phyloP scores from a whole-genome alignment of 2,797 vertebrate genomes.

The Mormyrops attenuatus region DNA sequence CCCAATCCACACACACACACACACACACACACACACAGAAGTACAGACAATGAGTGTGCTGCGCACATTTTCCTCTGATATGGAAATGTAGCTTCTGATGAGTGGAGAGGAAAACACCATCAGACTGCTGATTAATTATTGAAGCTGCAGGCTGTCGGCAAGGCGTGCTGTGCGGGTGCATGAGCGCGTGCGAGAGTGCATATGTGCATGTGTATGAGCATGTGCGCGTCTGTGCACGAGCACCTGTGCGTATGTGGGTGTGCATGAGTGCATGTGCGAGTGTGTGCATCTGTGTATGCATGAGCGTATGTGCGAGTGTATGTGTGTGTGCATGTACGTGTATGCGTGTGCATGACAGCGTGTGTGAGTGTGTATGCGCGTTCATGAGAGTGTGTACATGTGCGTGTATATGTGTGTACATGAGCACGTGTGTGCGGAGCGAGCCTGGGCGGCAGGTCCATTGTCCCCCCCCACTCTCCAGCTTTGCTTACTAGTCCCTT shows the following conservation, averaged over 20 bases:
- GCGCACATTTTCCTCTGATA: conserved; percentile 23
- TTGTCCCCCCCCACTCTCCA: neutral
- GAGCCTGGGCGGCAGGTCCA: neutral
- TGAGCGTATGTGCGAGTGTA: neutral
- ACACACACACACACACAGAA: neutral
- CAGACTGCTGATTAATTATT: conserved; percentile 32
- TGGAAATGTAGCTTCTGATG: conserved; percentile 24
- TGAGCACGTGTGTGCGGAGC: neutral
- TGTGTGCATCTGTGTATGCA: neutral
- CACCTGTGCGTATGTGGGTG: too few species aligned
- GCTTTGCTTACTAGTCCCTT: neutral
- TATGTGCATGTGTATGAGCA: neutral
- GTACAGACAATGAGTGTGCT: neutral
- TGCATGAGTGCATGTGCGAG: conserved; percentile 11
- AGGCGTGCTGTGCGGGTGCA: neutral
- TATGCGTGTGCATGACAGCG: neutral
- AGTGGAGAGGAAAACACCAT: conserved; percentile 28
- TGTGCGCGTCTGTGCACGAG: too few species aligned
- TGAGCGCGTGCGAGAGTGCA: neutral
- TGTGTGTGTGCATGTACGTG: neutral
- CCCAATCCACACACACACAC: neutral
- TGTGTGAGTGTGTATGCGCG: neutral
- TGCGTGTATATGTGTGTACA: conserved; percentile 1
- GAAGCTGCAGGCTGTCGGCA: conserved; percentile 20
- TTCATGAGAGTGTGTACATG: neutral